These are phyloP conservation scores for Trachymyrmex septentrionalis DNA, from an alignment of 1,140 invertebrate genomes.

Conservation along the genomic window DNA sequence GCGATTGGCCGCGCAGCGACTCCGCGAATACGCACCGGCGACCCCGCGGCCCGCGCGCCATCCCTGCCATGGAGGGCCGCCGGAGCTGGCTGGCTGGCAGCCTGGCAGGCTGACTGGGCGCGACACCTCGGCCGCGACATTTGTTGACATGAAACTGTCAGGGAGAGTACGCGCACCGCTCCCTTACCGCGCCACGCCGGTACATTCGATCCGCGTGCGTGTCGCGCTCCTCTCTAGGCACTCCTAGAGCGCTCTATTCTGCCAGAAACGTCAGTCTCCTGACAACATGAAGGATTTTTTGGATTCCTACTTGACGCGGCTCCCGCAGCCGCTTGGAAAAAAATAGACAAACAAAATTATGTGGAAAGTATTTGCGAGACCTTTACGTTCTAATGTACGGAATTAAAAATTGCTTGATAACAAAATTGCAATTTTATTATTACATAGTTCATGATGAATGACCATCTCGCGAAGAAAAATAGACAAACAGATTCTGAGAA, in stretches of 20 bases:
- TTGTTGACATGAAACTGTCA: slow-evolving; percentile 84
- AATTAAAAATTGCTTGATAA: background rate
- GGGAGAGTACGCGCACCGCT: slow-evolving; percentile 66
- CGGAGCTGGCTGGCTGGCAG: slow-evolving; percentile 44
- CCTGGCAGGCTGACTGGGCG: slow-evolving; percentile 72
- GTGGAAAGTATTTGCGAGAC: background rate
- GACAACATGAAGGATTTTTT: background rate
- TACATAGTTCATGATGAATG: background rate
- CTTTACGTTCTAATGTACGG: background rate
- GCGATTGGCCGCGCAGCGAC: slow-evolving; percentile 70
- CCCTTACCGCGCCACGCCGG: slow-evolving; percentile 36
- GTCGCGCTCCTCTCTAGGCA: slow-evolving; percentile 19
- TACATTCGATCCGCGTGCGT: slow-evolving; percentile 37
- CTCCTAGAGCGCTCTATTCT: slow-evolving; percentile 37
- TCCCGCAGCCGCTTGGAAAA: background rate
- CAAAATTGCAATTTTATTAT: background rate
- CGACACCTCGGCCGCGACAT: slow-evolving; percentile 77
- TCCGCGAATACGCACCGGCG: slow-evolving; percentile 62
- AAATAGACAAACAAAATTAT: too few species aligned
- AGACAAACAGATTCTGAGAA: background rate
- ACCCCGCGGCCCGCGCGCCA: background rate
- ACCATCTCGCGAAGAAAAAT: too few species aligned
- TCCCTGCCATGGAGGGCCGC: background rate
- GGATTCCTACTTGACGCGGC: background rate
- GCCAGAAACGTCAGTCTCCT: slow-evolving; percentile 35